These are phyloP conservation scores for Bombus haemorrhoidalis DNA, from an alignment of 1,140 invertebrate genomes.

Conservation along the genomic window DNA sequence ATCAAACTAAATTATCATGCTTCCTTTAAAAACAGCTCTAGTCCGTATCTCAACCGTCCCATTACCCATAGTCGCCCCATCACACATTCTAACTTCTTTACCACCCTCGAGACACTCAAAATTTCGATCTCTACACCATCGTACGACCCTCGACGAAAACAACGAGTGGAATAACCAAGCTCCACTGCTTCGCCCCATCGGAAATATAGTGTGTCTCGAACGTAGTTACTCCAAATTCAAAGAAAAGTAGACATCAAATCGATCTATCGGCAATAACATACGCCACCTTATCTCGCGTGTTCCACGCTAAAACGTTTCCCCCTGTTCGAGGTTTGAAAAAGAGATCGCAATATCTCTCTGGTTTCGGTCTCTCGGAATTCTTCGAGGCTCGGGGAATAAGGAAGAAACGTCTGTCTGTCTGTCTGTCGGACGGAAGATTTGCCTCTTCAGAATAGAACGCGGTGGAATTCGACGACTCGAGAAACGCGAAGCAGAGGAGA, in stretches of 20 bases:
- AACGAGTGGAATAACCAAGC: not conserved
- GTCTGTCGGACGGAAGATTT: slow-evolving; percentile 54
- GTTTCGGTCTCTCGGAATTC: not conserved
- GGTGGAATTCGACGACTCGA: slow-evolving; percentile 39
- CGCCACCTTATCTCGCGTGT: not conserved
- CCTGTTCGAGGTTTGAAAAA: slow-evolving; percentile 28
- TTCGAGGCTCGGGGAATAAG: slow-evolving; percentile 67
- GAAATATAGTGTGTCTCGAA: not conserved
- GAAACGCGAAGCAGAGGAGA: not conserved
- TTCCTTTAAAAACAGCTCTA: not conserved
- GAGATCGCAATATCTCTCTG: slow-evolving; percentile 70
- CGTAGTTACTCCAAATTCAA: too few species aligned
- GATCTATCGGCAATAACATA: not conserved
- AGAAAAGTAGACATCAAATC: too few species aligned
- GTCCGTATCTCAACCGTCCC: not conserved
- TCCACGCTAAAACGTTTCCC: not conserved
- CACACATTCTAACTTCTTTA: not conserved
- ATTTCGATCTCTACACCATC: not conserved
- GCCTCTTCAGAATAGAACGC: slow-evolving; percentile 24
- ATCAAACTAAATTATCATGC: too few species aligned
- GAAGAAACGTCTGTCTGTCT: slow-evolving; percentile 63
- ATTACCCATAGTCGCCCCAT: not conserved
- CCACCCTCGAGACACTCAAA: not conserved
- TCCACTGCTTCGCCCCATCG: not conserved
- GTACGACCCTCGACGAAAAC: not conserved